phyloP scores from a whole-genome alignment of 1,140 invertebrate species.

The Thereuonema tuberculata region DNA sequence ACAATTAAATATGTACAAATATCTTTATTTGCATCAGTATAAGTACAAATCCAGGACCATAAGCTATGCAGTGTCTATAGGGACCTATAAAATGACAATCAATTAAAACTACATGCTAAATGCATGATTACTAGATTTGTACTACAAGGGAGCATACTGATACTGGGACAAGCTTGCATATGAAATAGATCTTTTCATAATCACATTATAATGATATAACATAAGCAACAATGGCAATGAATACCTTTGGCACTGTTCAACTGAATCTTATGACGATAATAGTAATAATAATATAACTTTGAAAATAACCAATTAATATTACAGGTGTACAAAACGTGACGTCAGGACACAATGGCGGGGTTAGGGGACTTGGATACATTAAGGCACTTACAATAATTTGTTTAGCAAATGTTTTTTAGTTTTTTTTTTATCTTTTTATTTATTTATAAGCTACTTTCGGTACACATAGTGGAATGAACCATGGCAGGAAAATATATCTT shows the following conservation, averaged over 20 bases:
- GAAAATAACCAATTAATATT: too few species aligned
- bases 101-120: background rate
- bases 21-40: too few species aligned
- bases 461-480: too few species aligned
- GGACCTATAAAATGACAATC: background rate
- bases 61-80: slow-evolving; percentile 1
- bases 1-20: too few species aligned
- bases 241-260: background rate
- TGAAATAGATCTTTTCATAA: background rate
- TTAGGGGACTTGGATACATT: background rate
- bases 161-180: background rate
- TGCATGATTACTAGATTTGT: background rate
- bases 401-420: too few species aligned
- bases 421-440: too few species aligned
- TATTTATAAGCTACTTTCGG: too few species aligned
- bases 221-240: background rate
- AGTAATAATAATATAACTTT: too few species aligned
- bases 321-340: background rate
- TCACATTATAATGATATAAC: background rate
- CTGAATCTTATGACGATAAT: background rate
- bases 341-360: background rate
- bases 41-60: slow-evolving; percentile 1
- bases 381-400: slow-evolving; percentile 10
- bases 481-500: too few species aligned
- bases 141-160: background rate